phyloP scores from a whole-genome alignment of 2,797 vertebrate species.

The Buceros bicornis region DNA sequence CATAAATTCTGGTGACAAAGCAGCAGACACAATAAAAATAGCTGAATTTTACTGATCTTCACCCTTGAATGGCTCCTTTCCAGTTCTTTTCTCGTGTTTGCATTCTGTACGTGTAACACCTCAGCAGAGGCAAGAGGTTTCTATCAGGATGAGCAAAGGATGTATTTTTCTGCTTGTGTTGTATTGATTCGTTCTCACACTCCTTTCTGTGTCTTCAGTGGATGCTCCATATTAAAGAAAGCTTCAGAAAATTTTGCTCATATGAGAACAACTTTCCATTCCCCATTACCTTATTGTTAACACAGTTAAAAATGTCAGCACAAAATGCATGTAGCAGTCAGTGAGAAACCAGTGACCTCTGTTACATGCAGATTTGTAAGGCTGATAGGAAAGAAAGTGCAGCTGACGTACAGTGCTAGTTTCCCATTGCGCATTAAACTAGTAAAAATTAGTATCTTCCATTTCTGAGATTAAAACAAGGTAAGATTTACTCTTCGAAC shows the following conservation, averaged over 20 bases:
- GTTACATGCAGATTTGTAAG: not conserved
- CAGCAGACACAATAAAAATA: not conserved
- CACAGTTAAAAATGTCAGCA: not conserved
- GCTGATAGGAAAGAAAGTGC: not conserved
- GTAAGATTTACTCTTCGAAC: not conserved
- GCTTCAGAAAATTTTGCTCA: not conserved
- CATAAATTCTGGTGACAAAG: not conserved
- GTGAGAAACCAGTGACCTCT: not conserved
- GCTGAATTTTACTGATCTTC: slow-evolving; percentile 11
- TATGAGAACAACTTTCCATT: not conserved
- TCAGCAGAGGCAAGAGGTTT: not conserved
- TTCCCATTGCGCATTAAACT: not conserved
- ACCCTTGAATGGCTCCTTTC: not conserved
- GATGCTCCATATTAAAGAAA: not conserved
- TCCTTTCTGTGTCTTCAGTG: not conserved
- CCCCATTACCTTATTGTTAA: not conserved
- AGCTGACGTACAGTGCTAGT: not conserved
- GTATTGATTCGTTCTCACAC: not conserved
- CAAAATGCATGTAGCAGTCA: not conserved
- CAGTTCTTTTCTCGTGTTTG: not conserved
- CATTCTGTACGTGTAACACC: not conserved
- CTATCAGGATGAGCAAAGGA: not conserved
- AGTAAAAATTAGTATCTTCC: not conserved
- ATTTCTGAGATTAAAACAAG: not conserved
- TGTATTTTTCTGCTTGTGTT: not conserved